A percentile compares a stretch with the other conserved stretches of the same genome.
Evolutionary conservation across 2,888 invertebrate species (phyloP).

Genomic region (Stenolophus ochropezus): DNA sequence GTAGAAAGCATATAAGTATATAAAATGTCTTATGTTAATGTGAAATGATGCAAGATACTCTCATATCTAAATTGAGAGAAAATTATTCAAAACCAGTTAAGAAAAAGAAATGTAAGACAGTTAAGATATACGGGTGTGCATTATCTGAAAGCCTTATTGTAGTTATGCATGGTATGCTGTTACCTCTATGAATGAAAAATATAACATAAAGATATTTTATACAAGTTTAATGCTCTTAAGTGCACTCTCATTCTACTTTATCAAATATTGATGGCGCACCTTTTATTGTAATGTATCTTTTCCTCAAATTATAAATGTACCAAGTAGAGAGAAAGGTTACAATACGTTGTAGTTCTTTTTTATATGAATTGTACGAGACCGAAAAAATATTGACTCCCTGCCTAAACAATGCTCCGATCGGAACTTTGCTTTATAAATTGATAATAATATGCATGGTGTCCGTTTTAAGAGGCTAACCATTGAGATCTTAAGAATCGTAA

Average conservation of each 20-base stretch:
- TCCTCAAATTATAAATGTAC: neutral
- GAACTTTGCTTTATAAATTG: no score
- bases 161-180: conserved; percentile 49
- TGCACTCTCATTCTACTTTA: conserved; percentile 47
- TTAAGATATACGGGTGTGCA: neutral
- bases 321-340: no score
- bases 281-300: neutral
- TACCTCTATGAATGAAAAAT: conserved; percentile 9
- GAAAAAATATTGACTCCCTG: no score
- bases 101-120: conserved; percentile 1
- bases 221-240: conserved; percentile 49
- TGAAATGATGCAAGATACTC: no score
- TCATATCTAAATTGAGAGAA: conserved; percentile 5
- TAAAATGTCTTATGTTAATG: no score
- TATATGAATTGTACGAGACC: no score
- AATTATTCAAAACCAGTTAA: conserved; percentile 7
- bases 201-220: conserved; percentile 49
- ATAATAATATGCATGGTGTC: no score
- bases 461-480: no score
- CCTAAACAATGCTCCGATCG: no score
- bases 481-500: no score
- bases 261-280: conserved; percentile 38
- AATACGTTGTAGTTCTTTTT: no score
- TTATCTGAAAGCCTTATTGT: conserved; percentile 45
- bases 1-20: no score